phyloP scores from a whole-genome alignment of 2,113 vertebrate species.

The Cephalopterus ornatus region DNA sequence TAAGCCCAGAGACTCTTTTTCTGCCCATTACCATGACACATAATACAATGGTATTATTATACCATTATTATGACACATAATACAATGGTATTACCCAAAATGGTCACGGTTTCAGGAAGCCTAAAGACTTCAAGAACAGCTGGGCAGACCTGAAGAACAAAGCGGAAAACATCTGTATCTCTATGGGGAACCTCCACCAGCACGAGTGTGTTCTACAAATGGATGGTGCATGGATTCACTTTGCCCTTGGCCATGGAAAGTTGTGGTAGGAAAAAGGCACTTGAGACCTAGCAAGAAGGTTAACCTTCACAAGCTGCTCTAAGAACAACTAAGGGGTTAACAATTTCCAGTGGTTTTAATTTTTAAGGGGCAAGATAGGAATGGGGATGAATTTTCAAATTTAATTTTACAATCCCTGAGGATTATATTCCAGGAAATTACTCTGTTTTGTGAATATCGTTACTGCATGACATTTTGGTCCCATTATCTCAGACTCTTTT shows the following conservation, averaged over 20 bases:
- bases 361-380: not conserved
- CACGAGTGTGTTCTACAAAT: not conserved
- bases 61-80: fast-evolving
- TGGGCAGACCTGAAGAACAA: not conserved
- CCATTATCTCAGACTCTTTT: constrained; percentile 28
- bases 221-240: not conserved
- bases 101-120: not conserved
- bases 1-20: not conserved
- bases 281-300: not conserved
- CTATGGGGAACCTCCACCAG: not conserved
- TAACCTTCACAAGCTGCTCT: not conserved
- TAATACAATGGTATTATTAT: too few species aligned
- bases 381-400: not conserved
- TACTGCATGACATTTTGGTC: constrained; percentile 40
- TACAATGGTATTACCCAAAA: not conserved
- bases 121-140: not conserved
- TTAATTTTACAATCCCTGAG: not conserved
- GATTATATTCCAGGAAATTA: constrained; percentile 38
- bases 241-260: not conserved
- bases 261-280: not conserved
- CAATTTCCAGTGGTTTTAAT: not conserved
- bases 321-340: not conserved
- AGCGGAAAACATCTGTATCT: not conserved
- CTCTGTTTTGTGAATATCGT: not conserved
- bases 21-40: not conserved